Base-by-base conservation (phyloP, 2,113 vertebrate genomes). In the Zosterops japonicus region DNA sequence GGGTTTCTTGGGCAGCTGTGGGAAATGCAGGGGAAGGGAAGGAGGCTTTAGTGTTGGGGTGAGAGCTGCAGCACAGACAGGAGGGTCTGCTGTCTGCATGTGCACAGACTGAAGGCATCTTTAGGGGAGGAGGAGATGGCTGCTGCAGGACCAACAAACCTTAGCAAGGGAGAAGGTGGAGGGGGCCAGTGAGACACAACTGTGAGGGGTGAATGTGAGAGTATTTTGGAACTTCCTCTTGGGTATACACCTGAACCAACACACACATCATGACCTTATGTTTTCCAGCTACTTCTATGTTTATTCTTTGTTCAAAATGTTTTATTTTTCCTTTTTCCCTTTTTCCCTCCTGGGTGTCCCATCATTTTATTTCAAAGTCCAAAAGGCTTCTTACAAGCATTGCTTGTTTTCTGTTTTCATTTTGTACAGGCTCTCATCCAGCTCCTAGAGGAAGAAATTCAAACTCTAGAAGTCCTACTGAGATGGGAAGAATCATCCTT, bases 401-500 rank as follows among this genome's bases (percentile, higher is more conserved):
- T 31, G 6, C 5, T 60, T 55, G 12, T 76, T 93, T 76, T 59
- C 23, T 52, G 5, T 39, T 76, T 74, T 80, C 21, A 11, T 47
- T 83, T 83, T 3, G 4, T 41, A 22, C 36, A 94, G 94, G 59
- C 41, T 84, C 44, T n/a, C 36, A 47, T 35, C 53, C 41, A 77
- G 19, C 29, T 88, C 24, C 59, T 60, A 6, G 9, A 77, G 29
- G 3, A 16, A 87, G 59, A 49, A 61, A 56, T 57, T 14, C 0
- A 2, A 57, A 25, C 29, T 13, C 42, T 9, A 14, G 17, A 53
- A 78, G 17, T 28, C 17, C 42, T 52, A 0, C 50, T 12, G 35
- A 86, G 56, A 96, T 94, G 95, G 94, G 90, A 31, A 96, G 76
- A 76, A 94, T 94, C 27, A 90, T 88, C 7, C 4, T 93, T 72